Conservation (phyloP, 2,113 vertebrate species). For the Petaurus breviceps region DNA sequence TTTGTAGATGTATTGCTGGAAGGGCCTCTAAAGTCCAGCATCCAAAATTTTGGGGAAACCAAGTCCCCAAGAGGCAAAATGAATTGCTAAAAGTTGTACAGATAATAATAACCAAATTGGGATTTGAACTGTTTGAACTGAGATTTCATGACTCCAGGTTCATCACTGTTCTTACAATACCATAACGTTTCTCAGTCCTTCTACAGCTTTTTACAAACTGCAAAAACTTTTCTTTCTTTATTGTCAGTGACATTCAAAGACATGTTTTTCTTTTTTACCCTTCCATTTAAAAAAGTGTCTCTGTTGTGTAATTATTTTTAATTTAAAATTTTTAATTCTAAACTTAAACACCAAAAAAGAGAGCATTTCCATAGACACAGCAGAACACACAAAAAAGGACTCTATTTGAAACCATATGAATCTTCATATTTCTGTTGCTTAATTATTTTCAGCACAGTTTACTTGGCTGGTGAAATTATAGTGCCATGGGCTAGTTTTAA, state of each 20-base stretch:
- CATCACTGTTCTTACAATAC: not conserved
- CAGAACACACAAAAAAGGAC: not conserved
- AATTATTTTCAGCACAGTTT: slow-evolving; percentile 38
- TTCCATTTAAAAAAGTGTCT: slow-evolving; percentile 50
- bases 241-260: not conserved
- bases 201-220: not conserved
- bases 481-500: slow-evolving; percentile 7
- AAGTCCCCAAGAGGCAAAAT: not conserved
- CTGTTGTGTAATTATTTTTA: slow-evolving; percentile 49
- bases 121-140: not conserved
- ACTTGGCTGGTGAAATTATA: slow-evolving; percentile 35
- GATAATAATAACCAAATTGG: not conserved
- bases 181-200: not conserved
- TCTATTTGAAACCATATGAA: not conserved
- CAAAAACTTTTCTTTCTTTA: slow-evolving; percentile 33
- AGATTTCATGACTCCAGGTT: not conserved
- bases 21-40: not conserved
- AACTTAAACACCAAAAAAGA: not conserved
- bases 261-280: slow-evolving; percentile 30
- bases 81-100: not conserved
- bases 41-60: not conserved
- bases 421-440: slow-evolving; percentile 30
- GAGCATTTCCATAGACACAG: not conserved
- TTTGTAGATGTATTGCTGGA: not conserved
- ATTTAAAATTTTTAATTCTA: not conserved